A percentile compares a stretch with the other conserved stretches of the same genome.
Conservation (phyloP, 2,888 invertebrate genomes). For the Hipparchia semele region DNA sequence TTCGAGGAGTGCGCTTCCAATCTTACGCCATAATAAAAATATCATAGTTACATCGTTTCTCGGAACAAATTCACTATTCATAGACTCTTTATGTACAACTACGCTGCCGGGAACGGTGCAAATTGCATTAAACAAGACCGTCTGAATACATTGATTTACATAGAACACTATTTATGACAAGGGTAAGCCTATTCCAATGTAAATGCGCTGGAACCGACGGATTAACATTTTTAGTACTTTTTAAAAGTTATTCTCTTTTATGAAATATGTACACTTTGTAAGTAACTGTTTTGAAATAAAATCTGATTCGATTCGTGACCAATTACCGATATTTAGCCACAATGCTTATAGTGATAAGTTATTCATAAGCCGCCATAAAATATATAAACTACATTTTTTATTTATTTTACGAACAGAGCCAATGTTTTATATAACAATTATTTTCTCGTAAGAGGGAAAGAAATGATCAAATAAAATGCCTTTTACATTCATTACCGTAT, state of each 20-base stretch:
- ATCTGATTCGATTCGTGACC: not conserved
- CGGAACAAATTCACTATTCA: conserved; percentile 41
- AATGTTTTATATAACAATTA: conserved; percentile 30
- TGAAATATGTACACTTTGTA: not conserved
- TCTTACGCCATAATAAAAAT: conserved; percentile 78
- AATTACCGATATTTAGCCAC: not conserved
- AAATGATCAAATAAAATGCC: conserved; percentile 29
- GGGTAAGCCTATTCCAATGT: conserved; percentile 28
- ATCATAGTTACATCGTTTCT: conserved; percentile 46
- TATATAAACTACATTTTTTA: conserved; percentile 5
- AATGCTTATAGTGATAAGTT: not conserved
- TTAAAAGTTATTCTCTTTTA: conserved; percentile 2
- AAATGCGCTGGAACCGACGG: conserved; percentile 15
- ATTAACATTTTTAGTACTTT: conserved; percentile 25
- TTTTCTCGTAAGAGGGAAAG: conserved; percentile 25
- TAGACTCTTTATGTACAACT: conserved; percentile 33
- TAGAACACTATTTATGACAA: conserved; percentile 27
- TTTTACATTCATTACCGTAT: conserved; percentile 34
- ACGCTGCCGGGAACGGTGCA: conserved; percentile 31
- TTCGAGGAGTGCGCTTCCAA: conserved; percentile 74
- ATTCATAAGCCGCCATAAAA: conserved; percentile 19
- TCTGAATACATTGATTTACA: conserved; percentile 31
- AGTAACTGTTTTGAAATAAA: not conserved
- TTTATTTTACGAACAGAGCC: conserved; percentile 20
- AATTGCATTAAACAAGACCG: conserved; percentile 32